A percentile compares a stretch with the other conserved stretches of the same genome.
phyloP scores from a whole-genome alignment of 2,888 invertebrate genomes.

The Mycalesis mineus region DNA sequence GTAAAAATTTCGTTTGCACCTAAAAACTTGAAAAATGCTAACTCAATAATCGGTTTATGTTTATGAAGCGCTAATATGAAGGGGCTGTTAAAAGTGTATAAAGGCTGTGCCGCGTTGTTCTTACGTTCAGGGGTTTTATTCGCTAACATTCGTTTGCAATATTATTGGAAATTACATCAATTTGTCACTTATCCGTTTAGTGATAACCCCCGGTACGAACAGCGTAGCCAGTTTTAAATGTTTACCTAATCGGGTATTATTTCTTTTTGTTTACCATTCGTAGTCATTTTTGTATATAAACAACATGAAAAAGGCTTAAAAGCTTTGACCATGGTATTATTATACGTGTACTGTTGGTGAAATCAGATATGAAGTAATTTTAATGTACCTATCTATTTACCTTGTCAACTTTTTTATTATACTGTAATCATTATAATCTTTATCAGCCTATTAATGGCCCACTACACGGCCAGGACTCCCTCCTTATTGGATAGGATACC shows the following conservation, averaged over 20 bases:
- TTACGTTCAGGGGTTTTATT: neutral
- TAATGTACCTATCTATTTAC: no score
- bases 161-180: no score
- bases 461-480: no score
- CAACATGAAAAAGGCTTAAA: slow-evolving; percentile 3
- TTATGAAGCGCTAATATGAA: no score
- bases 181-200: neutral
- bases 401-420: no score
- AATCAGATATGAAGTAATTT: neutral
- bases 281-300: slow-evolving; percentile 25
- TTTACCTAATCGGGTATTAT: slow-evolving; percentile 15
- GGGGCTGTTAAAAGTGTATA: slow-evolving; percentile 18
- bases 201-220: neutral
- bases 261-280: slow-evolving; percentile 18
- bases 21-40: no score
- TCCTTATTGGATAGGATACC: no score
- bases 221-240: neutral
- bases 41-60: no score
- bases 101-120: slow-evolving; percentile 46
- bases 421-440: no score
- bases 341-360: neutral
- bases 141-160: no score
- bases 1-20: no score
- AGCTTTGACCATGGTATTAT: neutral
- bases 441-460: no score